These are phyloP conservation scores for Cryptomyrus ogoouensis DNA, from an alignment of 2,113 vertebrate genomes.

Conservation along the genomic window DNA sequence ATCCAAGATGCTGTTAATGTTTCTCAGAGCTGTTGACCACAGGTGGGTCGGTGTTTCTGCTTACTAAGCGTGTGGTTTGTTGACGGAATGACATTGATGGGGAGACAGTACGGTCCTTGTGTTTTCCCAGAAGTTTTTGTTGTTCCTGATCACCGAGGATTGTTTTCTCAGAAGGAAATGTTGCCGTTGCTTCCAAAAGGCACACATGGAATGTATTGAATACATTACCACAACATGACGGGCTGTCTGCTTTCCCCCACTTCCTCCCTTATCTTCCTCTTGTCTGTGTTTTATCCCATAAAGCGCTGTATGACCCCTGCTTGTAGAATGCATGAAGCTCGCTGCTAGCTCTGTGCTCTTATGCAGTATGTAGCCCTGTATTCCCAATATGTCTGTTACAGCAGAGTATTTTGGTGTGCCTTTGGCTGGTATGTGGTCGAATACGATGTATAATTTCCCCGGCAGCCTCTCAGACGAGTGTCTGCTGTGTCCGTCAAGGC, in stretches of 20 bases:
- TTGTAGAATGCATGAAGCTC: background rate
- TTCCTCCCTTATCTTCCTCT: background rate
- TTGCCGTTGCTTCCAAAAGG: background rate
- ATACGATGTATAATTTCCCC: background rate
- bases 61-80: background rate
- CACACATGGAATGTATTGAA: conserved; percentile 13
- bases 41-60: background rate
- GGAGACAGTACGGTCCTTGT: no score
- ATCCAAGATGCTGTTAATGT: background rate
- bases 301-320: background rate
- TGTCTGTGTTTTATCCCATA: background rate
- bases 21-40: background rate
- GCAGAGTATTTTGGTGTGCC: background rate
- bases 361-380: background rate
- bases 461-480: conserved; percentile 14
- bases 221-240: background rate
- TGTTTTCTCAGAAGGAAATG: background rate
- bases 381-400: background rate
- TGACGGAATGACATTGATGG: background rate
- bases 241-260: conserved; percentile 14
- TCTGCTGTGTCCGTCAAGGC: conserved; percentile 31
- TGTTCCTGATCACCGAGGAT: background rate
- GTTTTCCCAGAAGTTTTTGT: background rate
- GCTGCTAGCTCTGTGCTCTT: background rate
- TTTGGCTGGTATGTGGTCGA: background rate